A percentile compares a stretch with the other conserved stretches of the same genome.
Evolutionary conservation across 2,113 vertebrate genomes (phyloP).

Genomic region (Pseudopipra pipra): DNA sequence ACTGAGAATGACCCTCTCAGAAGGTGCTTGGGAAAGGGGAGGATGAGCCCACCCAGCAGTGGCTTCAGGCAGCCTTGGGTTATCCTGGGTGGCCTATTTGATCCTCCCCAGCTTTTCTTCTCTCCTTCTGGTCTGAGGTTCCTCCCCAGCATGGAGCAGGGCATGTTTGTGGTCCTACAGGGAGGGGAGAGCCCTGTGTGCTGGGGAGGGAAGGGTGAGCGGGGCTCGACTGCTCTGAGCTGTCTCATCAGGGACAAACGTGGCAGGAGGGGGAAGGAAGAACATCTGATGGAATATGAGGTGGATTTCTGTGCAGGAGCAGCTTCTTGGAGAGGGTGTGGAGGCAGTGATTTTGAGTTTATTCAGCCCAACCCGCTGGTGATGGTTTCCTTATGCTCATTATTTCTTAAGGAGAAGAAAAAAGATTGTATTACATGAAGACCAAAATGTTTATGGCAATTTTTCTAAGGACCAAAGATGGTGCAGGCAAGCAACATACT

Average conservation of each 20-base stretch:
- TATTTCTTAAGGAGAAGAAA: not conserved
- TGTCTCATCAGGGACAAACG: not conserved
- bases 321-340: not conserved
- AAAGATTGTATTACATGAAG: not conserved
- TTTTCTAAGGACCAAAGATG: not conserved
- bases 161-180: not conserved
- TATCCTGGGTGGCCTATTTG: not conserved
- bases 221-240: not conserved
- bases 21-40: not conserved
- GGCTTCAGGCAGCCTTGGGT: not conserved
- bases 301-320: not conserved
- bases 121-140: not conserved
- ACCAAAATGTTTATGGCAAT: not conserved
- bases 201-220: not conserved
- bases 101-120: not conserved
- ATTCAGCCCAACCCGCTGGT: not conserved
- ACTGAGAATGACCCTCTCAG: not conserved
- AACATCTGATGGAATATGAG: not conserved
- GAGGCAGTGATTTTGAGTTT: not conserved
- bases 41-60: not conserved
- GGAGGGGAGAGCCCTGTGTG: not conserved
- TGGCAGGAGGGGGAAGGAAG: not conserved
- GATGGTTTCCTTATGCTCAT: slow-evolving; percentile 7
- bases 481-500: not conserved
- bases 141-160: not conserved